These are phyloP conservation scores for Pseudococcus longispinus DNA, from an alignment of 2,888 invertebrate genomes.

Conservation along the genomic window DNA sequence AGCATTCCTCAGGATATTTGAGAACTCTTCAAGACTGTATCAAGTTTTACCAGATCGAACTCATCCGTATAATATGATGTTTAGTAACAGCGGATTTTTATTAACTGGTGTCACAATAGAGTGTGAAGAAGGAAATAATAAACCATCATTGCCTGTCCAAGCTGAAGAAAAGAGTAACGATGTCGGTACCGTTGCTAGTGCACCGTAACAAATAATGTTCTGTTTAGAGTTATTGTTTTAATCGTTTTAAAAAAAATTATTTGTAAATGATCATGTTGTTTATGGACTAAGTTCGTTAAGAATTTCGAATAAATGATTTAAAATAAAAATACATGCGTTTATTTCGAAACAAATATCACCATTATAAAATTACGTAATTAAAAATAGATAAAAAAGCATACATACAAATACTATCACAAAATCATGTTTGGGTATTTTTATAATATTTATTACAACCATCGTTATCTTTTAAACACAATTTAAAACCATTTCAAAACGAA, in stretches of 20 bases:
- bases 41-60: slow-evolving; percentile 90
- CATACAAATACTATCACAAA: slow-evolving; percentile 24
- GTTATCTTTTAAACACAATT: neutral
- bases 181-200: neutral
- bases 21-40: slow-evolving; percentile 88
- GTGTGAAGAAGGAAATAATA: neutral
- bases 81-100: slow-evolving; percentile 85
- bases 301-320: neutral
- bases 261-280: neutral
- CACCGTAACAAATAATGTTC: neutral
- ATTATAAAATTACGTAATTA: neutral
- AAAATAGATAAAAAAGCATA: slow-evolving; percentile 21
- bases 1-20: slow-evolving; percentile 78
- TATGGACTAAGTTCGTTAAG: neutral
- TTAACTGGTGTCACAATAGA: slow-evolving; percentile 70
- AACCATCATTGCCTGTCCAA: neutral
- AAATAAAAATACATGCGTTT: neutral
- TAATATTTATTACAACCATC: neutral
- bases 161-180: neutral
- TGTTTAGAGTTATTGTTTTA: neutral
- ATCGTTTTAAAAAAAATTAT: neutral
- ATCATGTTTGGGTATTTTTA: neutral
- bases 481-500: neutral
- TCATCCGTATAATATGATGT: slow-evolving; percentile 93
- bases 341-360: neutral